Conservation (phyloP, 2,113 vertebrate genomes). For the Atherinomorus stipes region DNA sequence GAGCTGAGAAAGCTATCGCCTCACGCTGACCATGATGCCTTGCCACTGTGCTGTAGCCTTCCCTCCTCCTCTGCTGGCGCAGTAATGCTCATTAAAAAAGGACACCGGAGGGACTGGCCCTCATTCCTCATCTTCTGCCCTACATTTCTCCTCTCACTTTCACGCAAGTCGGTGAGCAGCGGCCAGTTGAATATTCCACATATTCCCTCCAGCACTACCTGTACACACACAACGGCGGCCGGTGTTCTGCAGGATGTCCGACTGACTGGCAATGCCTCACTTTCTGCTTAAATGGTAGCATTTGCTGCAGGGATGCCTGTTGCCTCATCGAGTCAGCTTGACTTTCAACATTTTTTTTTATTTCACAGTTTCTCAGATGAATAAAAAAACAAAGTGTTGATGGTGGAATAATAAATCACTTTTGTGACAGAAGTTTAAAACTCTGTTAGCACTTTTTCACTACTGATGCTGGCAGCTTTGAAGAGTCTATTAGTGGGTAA, state of each 20-base stretch:
- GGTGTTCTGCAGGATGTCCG: not conserved
- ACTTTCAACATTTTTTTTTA: conserved; percentile 2
- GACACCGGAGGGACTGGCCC: conserved; percentile 46
- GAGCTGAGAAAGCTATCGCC: conserved; percentile 23
- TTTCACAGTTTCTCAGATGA: not conserved
- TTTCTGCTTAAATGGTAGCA: conserved; percentile 18
- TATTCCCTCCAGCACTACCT: conserved; percentile 26
- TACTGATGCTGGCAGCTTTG: conserved; percentile 48
- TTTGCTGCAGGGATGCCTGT: conserved; percentile 4
- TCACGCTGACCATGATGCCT: conserved; percentile 27
- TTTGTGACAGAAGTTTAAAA: conserved; percentile 49
- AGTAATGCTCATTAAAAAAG: conserved; percentile 68
- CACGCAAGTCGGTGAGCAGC: conserved; percentile 5
- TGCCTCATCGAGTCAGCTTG: not conserved
- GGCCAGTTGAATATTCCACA: conserved; percentile 12
- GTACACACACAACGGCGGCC: not conserved
- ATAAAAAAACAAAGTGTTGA: conserved; percentile 15
- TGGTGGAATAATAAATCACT: conserved; percentile 2
- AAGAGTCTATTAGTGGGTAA: conserved; percentile 64
- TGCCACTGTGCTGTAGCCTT: conserved; percentile 24
- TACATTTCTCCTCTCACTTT: conserved; percentile 64
- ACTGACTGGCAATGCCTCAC: conserved; percentile 5
- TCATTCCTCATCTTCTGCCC: conserved; percentile 53
- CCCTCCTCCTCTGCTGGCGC: conserved; percentile 30
- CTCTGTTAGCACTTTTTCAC: conserved; percentile 20